A percentile compares a stretch with the other conserved stretches of the same genome.
phyloP scores from a whole-genome alignment of 2,888 invertebrate species.

The Lagria hirta region DNA sequence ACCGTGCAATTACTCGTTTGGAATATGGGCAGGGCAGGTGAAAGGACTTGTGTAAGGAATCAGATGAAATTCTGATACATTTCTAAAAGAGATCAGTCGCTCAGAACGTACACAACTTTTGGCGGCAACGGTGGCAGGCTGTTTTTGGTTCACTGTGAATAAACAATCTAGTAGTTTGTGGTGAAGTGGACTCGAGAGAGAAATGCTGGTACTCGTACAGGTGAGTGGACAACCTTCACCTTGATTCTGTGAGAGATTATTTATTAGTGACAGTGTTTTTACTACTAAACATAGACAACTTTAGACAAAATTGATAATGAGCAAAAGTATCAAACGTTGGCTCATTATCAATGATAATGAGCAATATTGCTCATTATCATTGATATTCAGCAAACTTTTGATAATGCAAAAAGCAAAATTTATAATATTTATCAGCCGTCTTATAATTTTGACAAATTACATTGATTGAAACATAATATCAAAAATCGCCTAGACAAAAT shows the following conservation, averaged over 20 bases:
- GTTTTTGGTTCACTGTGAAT: constrained; percentile 10
- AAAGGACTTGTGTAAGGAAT: constrained; percentile 46
- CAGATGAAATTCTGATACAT: constrained; percentile 51
- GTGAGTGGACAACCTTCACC: constrained; percentile 43
- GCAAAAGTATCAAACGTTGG: no score
- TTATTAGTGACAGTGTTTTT: no score
- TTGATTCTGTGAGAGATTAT: constrained; percentile 27
- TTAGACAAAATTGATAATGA: no score
- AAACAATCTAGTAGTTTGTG: constrained; percentile 34
- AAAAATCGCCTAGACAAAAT: no score
- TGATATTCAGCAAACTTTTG: no score
- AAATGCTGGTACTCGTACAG: constrained; percentile 40
- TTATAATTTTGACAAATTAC: no score
- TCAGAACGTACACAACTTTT: constrained; percentile 34
- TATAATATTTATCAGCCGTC: no score
- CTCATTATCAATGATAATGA: no score
- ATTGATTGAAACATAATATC: no score
- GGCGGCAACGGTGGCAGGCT: constrained; percentile 25
- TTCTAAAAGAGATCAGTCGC: constrained; percentile 50
- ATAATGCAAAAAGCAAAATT: no score
- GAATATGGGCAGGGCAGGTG: constrained; percentile 48
- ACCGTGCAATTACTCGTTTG: constrained; percentile 36
- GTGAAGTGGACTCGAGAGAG: constrained; percentile 33
- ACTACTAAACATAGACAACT: no score
- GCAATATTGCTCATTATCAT: no score